A percentile compares a stretch with the other conserved stretches of the same genome.
Conservation (phyloP, 2,888 invertebrate species). For the Ophion obscuratus region DNA sequence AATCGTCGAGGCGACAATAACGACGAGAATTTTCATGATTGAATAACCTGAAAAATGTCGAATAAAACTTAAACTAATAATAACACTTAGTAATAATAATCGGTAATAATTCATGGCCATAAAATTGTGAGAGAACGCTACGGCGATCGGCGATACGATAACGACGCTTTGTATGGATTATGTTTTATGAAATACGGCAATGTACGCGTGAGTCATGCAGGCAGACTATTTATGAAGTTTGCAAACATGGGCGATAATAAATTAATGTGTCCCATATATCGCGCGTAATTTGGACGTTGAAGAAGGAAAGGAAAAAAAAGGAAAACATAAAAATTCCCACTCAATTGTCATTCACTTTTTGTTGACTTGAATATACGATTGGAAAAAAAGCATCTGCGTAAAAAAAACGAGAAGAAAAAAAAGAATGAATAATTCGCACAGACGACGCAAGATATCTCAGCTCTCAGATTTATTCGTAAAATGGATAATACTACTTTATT, state of each 20-base stretch:
- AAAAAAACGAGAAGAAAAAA: conserved; percentile 19
- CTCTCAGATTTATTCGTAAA: conserved; percentile 47
- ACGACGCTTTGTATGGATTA: conserved; percentile 43
- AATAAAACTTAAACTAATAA: conserved; percentile 41
- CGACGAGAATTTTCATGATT: conserved; percentile 36
- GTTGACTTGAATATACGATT: conserved; percentile 21
- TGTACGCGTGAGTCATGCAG: conserved; percentile 56
- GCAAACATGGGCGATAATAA: conserved; percentile 44
- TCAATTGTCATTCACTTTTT: conserved; percentile 55
- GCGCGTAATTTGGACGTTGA: conserved; percentile 33
- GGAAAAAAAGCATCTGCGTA: conserved; percentile 41
- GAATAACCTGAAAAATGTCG: conserved; percentile 13
- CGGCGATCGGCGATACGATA: conserved; percentile 44
- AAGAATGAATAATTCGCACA: conserved; percentile 24
- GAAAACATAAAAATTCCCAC: neutral
- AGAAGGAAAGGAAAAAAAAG: conserved; percentile 17
- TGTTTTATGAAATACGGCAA: conserved; percentile 57
- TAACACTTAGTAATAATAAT: conserved; percentile 72
- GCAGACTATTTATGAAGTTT: conserved; percentile 48
- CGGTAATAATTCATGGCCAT: conserved; percentile 65
- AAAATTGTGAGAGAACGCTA: conserved; percentile 42
- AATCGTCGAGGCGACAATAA: conserved; percentile 23
- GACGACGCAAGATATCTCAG: conserved; percentile 43
- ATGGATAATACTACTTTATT: conserved; percentile 19
- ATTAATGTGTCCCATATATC: conserved; percentile 51